A percentile compares a stretch with the other conserved stretches of the same genome.
phyloP scores from a whole-genome alignment of 2,888 invertebrate species.

The Parnassius mnemosyne region DNA sequence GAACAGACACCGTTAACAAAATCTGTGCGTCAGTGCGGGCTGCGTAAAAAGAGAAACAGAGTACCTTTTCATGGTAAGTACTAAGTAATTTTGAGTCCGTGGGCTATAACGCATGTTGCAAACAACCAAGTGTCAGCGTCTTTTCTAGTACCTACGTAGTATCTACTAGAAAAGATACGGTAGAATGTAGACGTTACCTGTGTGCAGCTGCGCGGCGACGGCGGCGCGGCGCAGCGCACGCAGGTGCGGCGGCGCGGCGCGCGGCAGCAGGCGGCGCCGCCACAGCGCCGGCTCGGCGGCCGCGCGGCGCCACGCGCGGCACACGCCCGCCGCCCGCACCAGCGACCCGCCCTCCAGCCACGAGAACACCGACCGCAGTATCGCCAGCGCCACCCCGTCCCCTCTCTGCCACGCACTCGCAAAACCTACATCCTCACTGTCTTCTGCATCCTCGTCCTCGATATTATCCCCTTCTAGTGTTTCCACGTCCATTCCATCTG shows the following conservation, averaged over 20 bases:
- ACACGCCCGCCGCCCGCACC: constrained; percentile 47
- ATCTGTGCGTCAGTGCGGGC: too few species aligned
- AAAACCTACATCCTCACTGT: constrained; percentile 30
- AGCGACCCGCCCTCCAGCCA: constrained; percentile 42
- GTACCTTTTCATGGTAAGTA: too few species aligned
- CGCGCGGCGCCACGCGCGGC: constrained; percentile 54
- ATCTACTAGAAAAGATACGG: too few species aligned
- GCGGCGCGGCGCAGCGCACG: constrained; percentile 29
- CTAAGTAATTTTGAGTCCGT: too few species aligned
- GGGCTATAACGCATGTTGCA: too few species aligned
- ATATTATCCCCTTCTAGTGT: neutral
- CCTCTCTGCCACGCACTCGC: constrained; percentile 31
- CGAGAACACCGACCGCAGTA: constrained; percentile 43
- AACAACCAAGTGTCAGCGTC: too few species aligned
- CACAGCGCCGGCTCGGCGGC: constrained; percentile 48
- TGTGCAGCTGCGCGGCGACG: constrained; percentile 16
- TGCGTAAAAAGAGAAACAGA: too few species aligned
- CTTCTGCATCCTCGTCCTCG: neutral
- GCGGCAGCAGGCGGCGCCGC: constrained; percentile 45
- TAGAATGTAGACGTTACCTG: neutral
- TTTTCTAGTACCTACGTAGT: too few species aligned
- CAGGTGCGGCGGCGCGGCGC: constrained; percentile 26
- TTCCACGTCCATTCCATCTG: too few species aligned
- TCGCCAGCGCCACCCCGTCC: constrained; percentile 30
- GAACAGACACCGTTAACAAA: too few species aligned